Evolutionary conservation across 1,140 invertebrate species (phyloP).

Genomic region (Eupristina koningsbergeri): DNA sequence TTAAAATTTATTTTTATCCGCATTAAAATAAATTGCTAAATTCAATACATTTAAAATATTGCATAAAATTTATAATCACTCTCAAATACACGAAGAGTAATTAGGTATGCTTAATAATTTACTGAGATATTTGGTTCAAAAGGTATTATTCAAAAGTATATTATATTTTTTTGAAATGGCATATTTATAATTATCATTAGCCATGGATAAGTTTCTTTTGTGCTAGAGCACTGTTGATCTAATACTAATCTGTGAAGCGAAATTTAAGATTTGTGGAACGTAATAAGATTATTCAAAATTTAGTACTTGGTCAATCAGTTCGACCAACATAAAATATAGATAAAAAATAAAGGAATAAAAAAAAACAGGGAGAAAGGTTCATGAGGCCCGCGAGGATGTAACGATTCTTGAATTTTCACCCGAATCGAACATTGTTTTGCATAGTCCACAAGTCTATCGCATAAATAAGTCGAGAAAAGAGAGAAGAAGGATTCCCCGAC

Average conservation of each 20-base stretch:
- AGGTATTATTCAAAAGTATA: no score
- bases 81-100: no score
- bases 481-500: conserved; percentile 58
- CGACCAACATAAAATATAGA: not conserved
- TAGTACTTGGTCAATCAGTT: not conserved
- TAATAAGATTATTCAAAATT: not conserved
- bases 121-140: no score
- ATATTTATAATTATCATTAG: no score
- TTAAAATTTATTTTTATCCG: no score
- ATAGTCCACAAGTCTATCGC: conserved; percentile 61
- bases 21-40: no score
- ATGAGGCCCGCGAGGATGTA: not conserved
- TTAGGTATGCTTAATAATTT: no score
- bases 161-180: no score
- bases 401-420: conserved; percentile 48
- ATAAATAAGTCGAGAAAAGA: conserved; percentile 68
- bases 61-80: no score
- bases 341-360: not conserved
- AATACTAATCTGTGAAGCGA: not conserved
- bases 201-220: no score
- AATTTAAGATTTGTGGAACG: not conserved
- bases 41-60: no score
- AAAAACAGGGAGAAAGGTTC: conserved; percentile 1
- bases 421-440: conserved; percentile 63
- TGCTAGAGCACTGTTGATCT: not conserved